These are phyloP conservation scores for Drosophila dunni DNA, from an alignment of 1,140 invertebrate species.

Conservation along the genomic window DNA sequence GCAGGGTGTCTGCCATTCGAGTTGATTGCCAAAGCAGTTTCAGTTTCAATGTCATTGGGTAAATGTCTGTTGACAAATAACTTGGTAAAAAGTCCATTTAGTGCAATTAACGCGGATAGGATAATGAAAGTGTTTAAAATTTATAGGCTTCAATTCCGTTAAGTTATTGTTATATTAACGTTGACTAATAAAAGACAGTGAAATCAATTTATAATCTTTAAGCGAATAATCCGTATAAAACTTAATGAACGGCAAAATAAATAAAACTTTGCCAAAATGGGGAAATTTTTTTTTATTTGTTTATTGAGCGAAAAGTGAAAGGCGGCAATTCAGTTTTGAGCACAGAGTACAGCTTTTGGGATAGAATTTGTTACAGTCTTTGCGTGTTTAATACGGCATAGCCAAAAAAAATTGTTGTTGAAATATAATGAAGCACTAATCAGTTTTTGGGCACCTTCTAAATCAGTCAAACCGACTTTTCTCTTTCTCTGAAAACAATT, in stretches of 20 bases:
- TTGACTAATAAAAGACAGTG: slow-evolving; percentile 17
- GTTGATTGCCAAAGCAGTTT: background rate
- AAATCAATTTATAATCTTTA: slow-evolving; percentile 19
- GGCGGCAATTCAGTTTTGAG: slow-evolving; percentile 57
- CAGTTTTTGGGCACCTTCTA: slow-evolving; percentile 36
- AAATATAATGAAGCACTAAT: slow-evolving; percentile 48
- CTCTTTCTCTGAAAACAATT: slow-evolving; percentile 25
- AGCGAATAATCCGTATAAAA: slow-evolving; percentile 58
- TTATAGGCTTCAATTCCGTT: background rate
- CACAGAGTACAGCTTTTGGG: slow-evolving; percentile 18
- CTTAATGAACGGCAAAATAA: slow-evolving; percentile 40
- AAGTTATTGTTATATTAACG: slow-evolving; percentile 17
- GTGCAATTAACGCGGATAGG: slow-evolving; percentile 9
- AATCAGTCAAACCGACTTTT: slow-evolving; percentile 19
- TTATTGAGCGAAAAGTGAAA: slow-evolving; percentile 74
- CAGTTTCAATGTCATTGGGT: background rate
- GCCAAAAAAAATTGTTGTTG: slow-evolving; percentile 31
- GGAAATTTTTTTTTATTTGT: slow-evolving; percentile 59
- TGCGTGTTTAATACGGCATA: slow-evolving; percentile 68
- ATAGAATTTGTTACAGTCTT: slow-evolving; percentile 77
- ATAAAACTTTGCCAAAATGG: slow-evolving; percentile 38
- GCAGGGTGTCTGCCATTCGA: slow-evolving; percentile 5
- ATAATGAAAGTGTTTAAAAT: background rate
- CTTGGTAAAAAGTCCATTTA: slow-evolving; percentile 14
- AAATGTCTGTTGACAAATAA: slow-evolving; percentile 17